Evolutionary conservation across 1,140 invertebrate genomes (phyloP).

Genomic region (Lutraria rhynchaena): DNA sequence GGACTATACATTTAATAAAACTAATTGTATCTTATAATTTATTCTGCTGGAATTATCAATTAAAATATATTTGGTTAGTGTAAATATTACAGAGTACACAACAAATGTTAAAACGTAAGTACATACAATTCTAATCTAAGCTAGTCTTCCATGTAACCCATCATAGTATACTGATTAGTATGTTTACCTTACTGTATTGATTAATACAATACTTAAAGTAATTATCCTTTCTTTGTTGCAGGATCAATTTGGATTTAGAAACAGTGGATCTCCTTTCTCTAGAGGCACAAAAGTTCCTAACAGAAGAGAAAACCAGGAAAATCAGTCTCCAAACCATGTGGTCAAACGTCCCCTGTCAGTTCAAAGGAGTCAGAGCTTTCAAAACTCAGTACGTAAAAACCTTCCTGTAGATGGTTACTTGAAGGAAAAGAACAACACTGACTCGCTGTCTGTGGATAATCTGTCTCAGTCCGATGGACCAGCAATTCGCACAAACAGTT

Average conservation of each 20-base stretch:
- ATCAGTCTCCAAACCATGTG: slow-evolving; percentile 24
- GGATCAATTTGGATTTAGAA: slow-evolving; percentile 38
- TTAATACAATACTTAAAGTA: no score
- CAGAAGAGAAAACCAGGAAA: slow-evolving; percentile 26
- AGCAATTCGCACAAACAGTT: slow-evolving; percentile 42
- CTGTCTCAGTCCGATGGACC: slow-evolving; percentile 39
- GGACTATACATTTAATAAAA: no score
- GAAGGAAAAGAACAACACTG: slow-evolving; percentile 11
- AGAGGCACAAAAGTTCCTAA: slow-evolving; percentile 13
- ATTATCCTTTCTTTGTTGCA: slow-evolving; percentile 30
- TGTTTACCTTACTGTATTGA: no score
- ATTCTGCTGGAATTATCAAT: no score
- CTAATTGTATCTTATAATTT: no score
- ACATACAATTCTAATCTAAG: no score
- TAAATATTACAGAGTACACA: no score
- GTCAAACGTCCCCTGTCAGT: slow-evolving; percentile 17
- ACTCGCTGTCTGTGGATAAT: slow-evolving; percentile 40
- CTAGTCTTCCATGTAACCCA: no score
- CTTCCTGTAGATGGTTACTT: background rate
- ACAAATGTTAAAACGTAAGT: no score
- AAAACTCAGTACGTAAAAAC: slow-evolving; percentile 1
- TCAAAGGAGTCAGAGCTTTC: slow-evolving; percentile 54
- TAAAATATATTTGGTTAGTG: no score
- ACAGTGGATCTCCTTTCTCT: background rate
- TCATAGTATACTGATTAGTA: no score